Evolutionary conservation across 2,113 vertebrate genomes (phyloP).

Genomic region (Gadus chalcogrammus): DNA sequence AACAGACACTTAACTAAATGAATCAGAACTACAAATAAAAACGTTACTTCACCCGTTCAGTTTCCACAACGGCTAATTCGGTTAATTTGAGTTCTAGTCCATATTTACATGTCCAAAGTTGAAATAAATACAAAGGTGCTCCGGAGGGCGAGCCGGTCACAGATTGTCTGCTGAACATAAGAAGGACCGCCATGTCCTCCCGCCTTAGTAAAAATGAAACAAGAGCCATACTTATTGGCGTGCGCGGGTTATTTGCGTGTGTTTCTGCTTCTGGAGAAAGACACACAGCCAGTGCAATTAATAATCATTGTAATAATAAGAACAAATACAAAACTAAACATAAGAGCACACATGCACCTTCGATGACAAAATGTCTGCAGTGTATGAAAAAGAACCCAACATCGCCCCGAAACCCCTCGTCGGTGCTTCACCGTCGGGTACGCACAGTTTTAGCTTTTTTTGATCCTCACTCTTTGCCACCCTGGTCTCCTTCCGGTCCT

Average conservation of each 20-base stretch:
- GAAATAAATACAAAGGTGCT: conserved; percentile 62
- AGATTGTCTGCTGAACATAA: conserved; percentile 60
- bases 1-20: conserved; percentile 50
- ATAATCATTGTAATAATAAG: background rate
- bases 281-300: conserved; percentile 2
- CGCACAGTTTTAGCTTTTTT: conserved; percentile 29
- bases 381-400: background rate
- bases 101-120: conserved; percentile 55
- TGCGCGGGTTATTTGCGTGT: conserved; percentile 13
- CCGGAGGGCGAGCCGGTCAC: conserved; percentile 40
- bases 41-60: conserved; percentile 39
- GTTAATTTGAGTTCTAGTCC: conserved; percentile 46
- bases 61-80: conserved; percentile 65
- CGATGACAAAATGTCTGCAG: conserved; percentile 24
- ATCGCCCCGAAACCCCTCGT: background rate
- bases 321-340: conserved; percentile 47
- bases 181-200: too few relatives aligned
- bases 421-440: background rate
- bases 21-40: conserved; percentile 55
- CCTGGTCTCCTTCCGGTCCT: conserved; percentile 55
- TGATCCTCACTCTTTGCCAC: background rate
- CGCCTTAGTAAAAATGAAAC: conserved; percentile 24
- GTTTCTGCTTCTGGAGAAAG: conserved; percentile 42
- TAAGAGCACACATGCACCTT: conserved; percentile 57
- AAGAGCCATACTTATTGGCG: background rate